These are phyloP conservation scores for Idaea biselata DNA, from an alignment of 2,888 invertebrate species.

Conservation along the genomic window DNA sequence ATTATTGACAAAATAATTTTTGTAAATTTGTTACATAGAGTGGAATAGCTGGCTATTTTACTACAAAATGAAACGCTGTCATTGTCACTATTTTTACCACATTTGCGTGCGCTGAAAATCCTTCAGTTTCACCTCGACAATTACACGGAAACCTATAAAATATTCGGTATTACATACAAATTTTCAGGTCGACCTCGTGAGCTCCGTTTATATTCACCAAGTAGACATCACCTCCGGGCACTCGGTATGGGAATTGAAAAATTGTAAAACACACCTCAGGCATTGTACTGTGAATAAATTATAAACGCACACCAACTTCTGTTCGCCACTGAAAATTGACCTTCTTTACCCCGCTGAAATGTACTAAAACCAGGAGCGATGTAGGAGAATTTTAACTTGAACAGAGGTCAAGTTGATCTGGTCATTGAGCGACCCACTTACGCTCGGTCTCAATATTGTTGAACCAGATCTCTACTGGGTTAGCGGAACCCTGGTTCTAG, in stretches of 20 bases:
- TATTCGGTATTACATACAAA: conserved; percentile 28
- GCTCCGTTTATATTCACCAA: conserved; percentile 39
- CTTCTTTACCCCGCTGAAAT: conserved; percentile 40
- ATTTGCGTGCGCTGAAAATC: conserved; percentile 13
- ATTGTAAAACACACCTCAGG: conserved; percentile 61
- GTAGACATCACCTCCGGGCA: conserved; percentile 39
- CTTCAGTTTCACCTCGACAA: conserved; percentile 19
- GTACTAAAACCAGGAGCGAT: conserved; percentile 31
- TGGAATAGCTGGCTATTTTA: no score
- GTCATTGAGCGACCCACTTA: conserved; percentile 63
- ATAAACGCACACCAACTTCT: conserved; percentile 63
- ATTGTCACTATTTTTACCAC: not conserved
- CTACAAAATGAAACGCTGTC: not conserved
- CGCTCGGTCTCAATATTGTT: conserved; percentile 65
- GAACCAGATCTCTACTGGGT: conserved; percentile 62
- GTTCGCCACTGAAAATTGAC: conserved; percentile 43
- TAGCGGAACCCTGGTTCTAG: conserved; percentile 53
- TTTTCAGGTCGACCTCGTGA: conserved; percentile 37
- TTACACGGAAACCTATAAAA: conserved; percentile 27
- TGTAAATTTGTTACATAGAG: not conserved
- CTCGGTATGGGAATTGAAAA: conserved; percentile 54
- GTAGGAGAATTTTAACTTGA: conserved; percentile 47
- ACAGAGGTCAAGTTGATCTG: conserved; percentile 47
- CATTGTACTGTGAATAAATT: conserved; percentile 73
- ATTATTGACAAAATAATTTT: not conserved